Evolutionary conservation across 2,113 vertebrate species (phyloP), one percentile per base, ranked within the genome.

Genomic region (Meriones unguiculatus): DNA sequence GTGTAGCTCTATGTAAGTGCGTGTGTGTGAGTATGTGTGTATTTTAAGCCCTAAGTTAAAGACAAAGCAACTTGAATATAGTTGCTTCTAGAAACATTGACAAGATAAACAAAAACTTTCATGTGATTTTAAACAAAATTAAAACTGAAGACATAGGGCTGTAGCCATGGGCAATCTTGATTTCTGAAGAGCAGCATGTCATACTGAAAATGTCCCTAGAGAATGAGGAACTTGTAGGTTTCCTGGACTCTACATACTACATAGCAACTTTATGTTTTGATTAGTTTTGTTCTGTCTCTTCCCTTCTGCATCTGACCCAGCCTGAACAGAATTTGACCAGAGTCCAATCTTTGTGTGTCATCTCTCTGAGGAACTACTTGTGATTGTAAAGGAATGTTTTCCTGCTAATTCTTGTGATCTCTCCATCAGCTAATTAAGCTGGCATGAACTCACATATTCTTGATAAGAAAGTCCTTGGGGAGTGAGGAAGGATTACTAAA

Each of bases 381-480:
- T 93, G 96, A 97, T 89, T 30, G 69, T 86, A 65, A 95, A 97
- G 95, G 95, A 97, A 98, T 97, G 95, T 96, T 97, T 97, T 93
- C 38, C 46, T 96, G 70, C n/a, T 91, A 91, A 93, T 93, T 95
- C 92, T 82, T 95, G 52, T 4, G 73, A 9, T 62, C 11, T 94
- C 65, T 91, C 89, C 86, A 57, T 89, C 88, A 93, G 22, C 85
- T 97, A 97, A 97, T 95, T 96, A 87, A 69, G n/a, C 89, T 97
- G 86, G 92, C 96, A 93, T 93, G 94, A 62, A 95, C 59, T 92
- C 89, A n/a, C 30, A 67, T 73, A 95, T 89, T 97, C 95, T 91
- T 97, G 97, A 98, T 98, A 98, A 97, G 92, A 96, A 72, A 76
- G 82, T 97, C 97, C 91, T 96, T 96, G 57, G 81, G 96, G 96